These are phyloP conservation scores for Panagrolaimus sp. DNA, from an alignment of 1,140 invertebrate genomes.

Conservation along the genomic window DNA sequence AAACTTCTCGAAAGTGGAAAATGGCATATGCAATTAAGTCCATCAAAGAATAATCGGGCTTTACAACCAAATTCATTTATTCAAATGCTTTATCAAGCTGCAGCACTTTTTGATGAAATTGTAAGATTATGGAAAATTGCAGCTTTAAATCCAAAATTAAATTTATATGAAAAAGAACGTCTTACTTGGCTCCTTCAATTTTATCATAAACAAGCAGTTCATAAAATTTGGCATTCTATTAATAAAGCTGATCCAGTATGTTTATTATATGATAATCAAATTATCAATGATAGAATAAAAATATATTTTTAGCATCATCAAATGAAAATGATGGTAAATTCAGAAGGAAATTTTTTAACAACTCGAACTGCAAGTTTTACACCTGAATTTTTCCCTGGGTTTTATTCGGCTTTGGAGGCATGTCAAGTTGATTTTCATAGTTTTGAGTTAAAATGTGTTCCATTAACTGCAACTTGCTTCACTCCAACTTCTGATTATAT, in stretches of 20 bases:
- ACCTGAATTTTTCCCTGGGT: slow-evolving; percentile 87
- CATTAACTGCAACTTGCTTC: neutral
- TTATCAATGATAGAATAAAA: neutral
- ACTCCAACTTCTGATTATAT: neutral
- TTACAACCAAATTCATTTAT: slow-evolving; percentile 21
- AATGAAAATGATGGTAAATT: slow-evolving; percentile 60
- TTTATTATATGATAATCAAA: neutral
- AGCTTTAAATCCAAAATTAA: slow-evolving; percentile 46
- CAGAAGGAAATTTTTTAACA: slow-evolving; percentile 44
- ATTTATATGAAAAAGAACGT: slow-evolving; percentile 67
- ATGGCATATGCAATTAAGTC: slow-evolving; percentile 33
- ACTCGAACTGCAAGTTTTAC: slow-evolving; percentile 60
- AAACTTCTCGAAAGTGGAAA: slow-evolving; percentile 30
- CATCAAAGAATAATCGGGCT: slow-evolving; percentile 22
- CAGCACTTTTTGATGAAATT: slow-evolving; percentile 92
- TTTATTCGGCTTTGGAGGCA: slow-evolving; percentile 90
- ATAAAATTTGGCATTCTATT: slow-evolving; percentile 45
- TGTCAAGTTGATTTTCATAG: slow-evolving; percentile 64
- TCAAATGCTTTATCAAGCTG: slow-evolving; percentile 63
- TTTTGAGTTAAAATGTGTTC: neutral
- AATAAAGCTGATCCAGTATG: slow-evolving; percentile 26
- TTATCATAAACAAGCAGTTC: slow-evolving; percentile 45
- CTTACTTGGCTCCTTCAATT: slow-evolving; percentile 61
- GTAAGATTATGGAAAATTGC: slow-evolving; percentile 68
- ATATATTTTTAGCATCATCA: slow-evolving; percentile 10